These are phyloP conservation scores for Adrianichthys oophorus DNA, from an alignment of 2,797 vertebrate species.

Conservation along the genomic window DNA sequence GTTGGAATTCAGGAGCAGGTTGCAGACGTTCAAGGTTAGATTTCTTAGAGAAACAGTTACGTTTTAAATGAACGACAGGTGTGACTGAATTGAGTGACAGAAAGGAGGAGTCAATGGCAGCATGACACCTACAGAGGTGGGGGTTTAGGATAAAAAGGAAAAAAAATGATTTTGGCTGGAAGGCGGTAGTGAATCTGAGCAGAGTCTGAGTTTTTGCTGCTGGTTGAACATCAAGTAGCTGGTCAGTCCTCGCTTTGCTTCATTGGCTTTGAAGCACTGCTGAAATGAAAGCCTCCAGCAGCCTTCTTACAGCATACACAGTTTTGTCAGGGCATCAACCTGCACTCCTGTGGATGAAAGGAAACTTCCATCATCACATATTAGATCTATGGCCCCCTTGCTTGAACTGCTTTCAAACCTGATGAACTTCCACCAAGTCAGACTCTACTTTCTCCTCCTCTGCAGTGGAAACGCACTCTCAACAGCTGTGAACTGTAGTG, in stretches of 20 bases:
- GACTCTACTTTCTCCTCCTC: not conserved
- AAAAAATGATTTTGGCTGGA: slow-evolving; percentile 15
- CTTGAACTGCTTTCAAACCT: slow-evolving; percentile 35
- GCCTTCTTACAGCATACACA: slow-evolving; percentile 23
- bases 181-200: slow-evolving; percentile 40
- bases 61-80: slow-evolving; percentile 34
- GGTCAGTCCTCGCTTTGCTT: slow-evolving; percentile 50
- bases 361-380: slow-evolving; percentile 49
- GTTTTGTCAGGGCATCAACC: slow-evolving; percentile 30
- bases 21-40: slow-evolving; percentile 19
- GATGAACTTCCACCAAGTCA: not conserved
- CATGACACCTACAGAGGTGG: slow-evolving; percentile 24
- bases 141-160: slow-evolving; percentile 22
- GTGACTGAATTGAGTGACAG: slow-evolving; percentile 41
- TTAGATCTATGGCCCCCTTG: slow-evolving; percentile 41
- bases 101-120: slow-evolving; percentile 27
- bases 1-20: too few relatives aligned
- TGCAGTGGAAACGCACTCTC: not conserved
- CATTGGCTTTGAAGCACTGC: slow-evolving; percentile 58
- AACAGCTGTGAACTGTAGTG: too few relatives aligned
- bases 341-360: slow-evolving; percentile 47
- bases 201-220: slow-evolving; percentile 40
- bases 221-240: slow-evolving; percentile 52
- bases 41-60: slow-evolving; percentile 18
- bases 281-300: slow-evolving; percentile 52